Evolutionary conservation across 2,888 invertebrate species (phyloP).

Genomic region (Rotaria socialis): DNA sequence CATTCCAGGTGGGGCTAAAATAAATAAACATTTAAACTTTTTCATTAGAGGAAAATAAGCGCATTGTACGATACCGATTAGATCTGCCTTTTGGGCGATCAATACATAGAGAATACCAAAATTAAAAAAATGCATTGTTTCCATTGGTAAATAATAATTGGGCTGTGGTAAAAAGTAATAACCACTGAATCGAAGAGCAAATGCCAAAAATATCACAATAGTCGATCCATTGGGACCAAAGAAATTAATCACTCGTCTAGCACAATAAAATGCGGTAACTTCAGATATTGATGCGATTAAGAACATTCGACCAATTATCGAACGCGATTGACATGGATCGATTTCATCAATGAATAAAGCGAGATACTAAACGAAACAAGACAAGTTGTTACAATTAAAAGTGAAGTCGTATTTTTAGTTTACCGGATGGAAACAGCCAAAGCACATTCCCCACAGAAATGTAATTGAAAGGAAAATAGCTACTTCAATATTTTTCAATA

Average conservation of each 20-base stretch:
- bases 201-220: neutral
- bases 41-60: no score
- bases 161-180: neutral
- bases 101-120: neutral
- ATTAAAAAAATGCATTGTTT: conserved; percentile 1
- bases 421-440: neutral
- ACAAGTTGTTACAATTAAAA: neutral
- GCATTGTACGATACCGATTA: neutral
- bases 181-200: neutral
- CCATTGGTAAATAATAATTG: neutral
- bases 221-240: neutral
- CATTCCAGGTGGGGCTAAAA: neutral
- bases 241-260: neutral
- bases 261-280: neutral
- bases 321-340: neutral
- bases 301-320: neutral
- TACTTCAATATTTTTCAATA: neutral
- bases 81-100: neutral
- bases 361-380: neutral
- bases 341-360: neutral
- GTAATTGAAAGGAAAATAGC: neutral
- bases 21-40: neutral
- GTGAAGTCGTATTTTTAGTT: neutral
- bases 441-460: neutral
- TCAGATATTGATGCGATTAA: neutral